Evolutionary conservation across 2,113 vertebrate genomes (phyloP).

Genomic region (Cynopterus brachyotis): DNA sequence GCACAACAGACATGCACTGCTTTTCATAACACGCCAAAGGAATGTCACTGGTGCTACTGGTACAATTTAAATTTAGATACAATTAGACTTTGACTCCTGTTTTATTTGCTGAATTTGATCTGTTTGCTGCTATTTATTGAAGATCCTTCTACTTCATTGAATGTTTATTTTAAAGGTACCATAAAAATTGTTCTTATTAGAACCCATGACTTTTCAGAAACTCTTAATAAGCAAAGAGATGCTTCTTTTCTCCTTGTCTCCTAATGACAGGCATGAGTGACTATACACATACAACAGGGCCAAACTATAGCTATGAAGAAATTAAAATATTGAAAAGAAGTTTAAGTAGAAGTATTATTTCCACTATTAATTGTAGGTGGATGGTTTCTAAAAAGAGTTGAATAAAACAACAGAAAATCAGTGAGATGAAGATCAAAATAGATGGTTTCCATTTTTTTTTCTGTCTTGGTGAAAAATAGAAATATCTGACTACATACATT

Average conservation of each 20-base stretch:
- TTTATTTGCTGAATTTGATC: slow-evolving; percentile 21
- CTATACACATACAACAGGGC: neutral
- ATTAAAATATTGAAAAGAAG: neutral
- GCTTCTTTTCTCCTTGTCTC: neutral
- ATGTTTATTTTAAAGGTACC: slow-evolving; percentile 37
- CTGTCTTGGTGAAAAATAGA: neutral
- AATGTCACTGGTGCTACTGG: neutral
- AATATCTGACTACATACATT: neutral
- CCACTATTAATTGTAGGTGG: neutral
- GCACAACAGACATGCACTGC: neutral
- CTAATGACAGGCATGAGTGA: neutral
- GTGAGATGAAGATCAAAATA: neutral
- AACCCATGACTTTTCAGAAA: neutral
- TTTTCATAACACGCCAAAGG: slow-evolving; percentile 14
- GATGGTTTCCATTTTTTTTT: neutral
- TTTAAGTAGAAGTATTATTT: neutral
- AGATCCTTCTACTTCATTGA: neutral
- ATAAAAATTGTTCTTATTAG: neutral
- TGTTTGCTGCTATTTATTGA: neutral
- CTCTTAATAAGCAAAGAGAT: neutral
- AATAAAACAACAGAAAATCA: neutral
- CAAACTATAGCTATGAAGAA: neutral
- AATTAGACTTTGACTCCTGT: neutral
- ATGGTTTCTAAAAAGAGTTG: neutral
- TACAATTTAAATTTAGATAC: neutral